These are phyloP conservation scores for Otus scops DNA, from an alignment of 2,797 vertebrate species.

Conservation along the genomic window DNA sequence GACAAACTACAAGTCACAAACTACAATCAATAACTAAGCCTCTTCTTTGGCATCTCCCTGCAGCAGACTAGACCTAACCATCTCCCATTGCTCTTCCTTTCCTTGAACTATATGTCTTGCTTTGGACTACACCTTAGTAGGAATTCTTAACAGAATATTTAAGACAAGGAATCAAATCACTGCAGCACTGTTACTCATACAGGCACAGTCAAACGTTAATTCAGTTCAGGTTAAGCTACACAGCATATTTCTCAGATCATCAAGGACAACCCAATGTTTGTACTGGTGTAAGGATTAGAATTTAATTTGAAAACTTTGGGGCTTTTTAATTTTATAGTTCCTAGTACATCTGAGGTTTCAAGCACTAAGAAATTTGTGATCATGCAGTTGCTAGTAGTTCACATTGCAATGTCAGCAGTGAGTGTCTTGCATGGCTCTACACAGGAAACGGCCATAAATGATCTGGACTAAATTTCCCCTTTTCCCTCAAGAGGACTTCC, in stretches of 20 bases:
- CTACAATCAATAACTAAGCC: background rate
- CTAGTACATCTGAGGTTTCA: background rate
- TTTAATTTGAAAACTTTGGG: background rate
- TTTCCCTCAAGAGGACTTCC: slow-evolving; percentile 10
- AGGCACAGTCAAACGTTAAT: background rate
- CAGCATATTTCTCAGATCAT: background rate
- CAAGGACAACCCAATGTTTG: background rate
- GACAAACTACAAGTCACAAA: background rate
- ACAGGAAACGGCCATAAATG: slow-evolving; percentile 22
- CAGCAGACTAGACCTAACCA: background rate
- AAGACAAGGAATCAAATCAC: background rate
- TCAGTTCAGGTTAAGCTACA: background rate
- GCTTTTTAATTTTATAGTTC: background rate
- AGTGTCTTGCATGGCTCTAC: background rate
- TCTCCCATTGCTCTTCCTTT: background rate
- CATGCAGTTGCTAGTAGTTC: background rate
- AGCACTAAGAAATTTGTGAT: background rate
- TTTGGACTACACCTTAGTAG: background rate
- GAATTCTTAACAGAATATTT: background rate
- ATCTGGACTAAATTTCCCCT: slow-evolving; percentile 15
- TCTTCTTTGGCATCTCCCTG: background rate
- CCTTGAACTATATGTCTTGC: accelerated
- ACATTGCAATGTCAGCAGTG: background rate
- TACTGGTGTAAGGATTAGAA: background rate
- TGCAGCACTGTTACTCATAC: background rate